Percentiles rank a stretch among this genome's conserved stretches.
These are phyloP conservation scores for Platichthys stellatus DNA, from an alignment of 2,113 vertebrate species.

Conservation along the genomic window DNA sequence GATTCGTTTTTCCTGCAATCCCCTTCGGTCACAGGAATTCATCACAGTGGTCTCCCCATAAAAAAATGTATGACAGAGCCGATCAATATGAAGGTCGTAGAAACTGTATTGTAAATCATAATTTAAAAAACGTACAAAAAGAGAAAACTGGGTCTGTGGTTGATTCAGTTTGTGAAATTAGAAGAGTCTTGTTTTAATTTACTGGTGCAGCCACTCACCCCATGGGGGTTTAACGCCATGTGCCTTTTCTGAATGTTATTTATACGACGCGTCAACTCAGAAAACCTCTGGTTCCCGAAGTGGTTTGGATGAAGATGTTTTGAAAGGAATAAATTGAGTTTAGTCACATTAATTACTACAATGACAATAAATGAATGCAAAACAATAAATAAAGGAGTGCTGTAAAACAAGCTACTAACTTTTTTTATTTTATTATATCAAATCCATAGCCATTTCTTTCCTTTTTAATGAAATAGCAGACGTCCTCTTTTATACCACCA, in stretches of 20 bases:
- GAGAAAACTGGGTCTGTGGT: constrained; percentile 29
- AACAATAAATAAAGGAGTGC: constrained; percentile 7
- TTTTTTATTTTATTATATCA: neutral
- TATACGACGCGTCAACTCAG: constrained; percentile 34
- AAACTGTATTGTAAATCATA: constrained; percentile 30
- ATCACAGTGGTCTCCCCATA: constrained; percentile 9
- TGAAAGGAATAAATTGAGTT: constrained; percentile 10
- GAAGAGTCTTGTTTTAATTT: constrained; percentile 55
- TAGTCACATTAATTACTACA: constrained; percentile 7
- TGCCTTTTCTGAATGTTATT: constrained; percentile 51
- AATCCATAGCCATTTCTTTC: constrained; percentile 18
- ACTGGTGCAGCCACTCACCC: constrained; percentile 36
- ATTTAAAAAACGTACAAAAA: constrained; percentile 10
- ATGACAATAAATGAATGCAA: constrained; percentile 11
- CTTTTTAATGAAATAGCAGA: constrained; percentile 36
- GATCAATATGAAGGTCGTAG: constrained; percentile 6
- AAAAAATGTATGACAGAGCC: neutral
- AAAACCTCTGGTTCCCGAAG: constrained; percentile 31
- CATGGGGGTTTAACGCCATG: constrained; percentile 37
- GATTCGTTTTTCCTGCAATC: constrained; percentile 28
- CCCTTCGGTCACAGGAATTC: constrained; percentile 1
- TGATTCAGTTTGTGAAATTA: constrained; percentile 52
- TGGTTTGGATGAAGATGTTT: constrained; percentile 42
- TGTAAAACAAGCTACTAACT: neutral
- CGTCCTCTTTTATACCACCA: constrained; percentile 47